Evolutionary conservation across 1,140 invertebrate genomes (phyloP).

Genomic region (Sitobion miscanthi): DNA sequence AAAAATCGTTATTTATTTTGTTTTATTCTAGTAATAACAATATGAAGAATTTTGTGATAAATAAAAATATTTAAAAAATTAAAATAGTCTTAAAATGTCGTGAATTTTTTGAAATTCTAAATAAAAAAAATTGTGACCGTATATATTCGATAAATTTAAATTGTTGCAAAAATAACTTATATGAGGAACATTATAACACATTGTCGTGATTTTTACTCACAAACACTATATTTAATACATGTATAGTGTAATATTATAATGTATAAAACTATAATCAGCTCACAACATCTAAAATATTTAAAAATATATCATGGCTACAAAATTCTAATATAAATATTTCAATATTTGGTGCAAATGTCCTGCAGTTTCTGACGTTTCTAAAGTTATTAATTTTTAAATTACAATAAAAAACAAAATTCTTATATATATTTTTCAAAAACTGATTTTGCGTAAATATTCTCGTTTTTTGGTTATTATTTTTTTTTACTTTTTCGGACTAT

Average conservation of each 20-base stretch:
- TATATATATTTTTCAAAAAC: background rate
- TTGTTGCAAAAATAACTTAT: background rate
- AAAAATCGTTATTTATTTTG: background rate
- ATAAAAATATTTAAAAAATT: too few relatives aligned
- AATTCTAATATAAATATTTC: too few relatives aligned
- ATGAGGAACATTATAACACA: background rate
- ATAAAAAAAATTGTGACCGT: background rate
- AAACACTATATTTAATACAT: too few relatives aligned
- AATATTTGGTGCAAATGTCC: too few relatives aligned
- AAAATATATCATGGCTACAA: too few relatives aligned
- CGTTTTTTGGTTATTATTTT: background rate
- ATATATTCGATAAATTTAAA: background rate
- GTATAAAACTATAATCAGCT: too few relatives aligned
- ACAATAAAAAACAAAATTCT: background rate
- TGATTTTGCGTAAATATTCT: background rate
- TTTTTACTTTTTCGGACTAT: background rate
- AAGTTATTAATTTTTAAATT: too few relatives aligned
- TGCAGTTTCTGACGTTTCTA: too few relatives aligned
- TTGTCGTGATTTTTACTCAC: background rate
- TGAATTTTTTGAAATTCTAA: background rate
- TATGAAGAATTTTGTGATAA: too few relatives aligned
- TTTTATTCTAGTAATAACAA: background rate
- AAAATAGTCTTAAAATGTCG: background rate
- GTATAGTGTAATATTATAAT: too few relatives aligned
- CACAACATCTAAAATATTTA: too few relatives aligned